Percentiles rank a stretch among this genome's conserved stretches.
Conservation (phyloP, 2,888 invertebrate genomes). For the Rotaria sp. region DNA sequence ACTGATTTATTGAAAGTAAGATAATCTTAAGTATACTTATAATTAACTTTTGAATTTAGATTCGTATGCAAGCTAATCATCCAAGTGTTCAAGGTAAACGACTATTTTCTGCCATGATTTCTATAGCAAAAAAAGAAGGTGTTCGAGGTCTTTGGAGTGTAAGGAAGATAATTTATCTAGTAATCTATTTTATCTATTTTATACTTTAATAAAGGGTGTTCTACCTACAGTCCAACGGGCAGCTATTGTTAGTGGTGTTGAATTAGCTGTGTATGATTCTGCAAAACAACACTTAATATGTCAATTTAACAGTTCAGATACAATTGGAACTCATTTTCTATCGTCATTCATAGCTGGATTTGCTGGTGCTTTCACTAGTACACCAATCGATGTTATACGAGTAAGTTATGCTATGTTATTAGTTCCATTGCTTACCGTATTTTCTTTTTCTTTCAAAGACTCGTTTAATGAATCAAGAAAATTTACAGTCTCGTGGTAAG, state of each 20-base stretch:
- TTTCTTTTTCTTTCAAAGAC: conserved; percentile 63
- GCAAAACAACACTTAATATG: conserved; percentile 68
- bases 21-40: not conserved
- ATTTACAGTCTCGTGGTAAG: conserved; percentile 52
- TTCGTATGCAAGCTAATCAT: conserved; percentile 73
- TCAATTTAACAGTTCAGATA: conserved; percentile 67
- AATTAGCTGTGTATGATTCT: conserved; percentile 84
- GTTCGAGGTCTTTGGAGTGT: conserved; percentile 77
- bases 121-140: conserved; percentile 77
- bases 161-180: conserved; percentile 45
- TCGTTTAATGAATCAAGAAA: conserved; percentile 82
- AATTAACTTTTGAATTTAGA: conserved; percentile 44
- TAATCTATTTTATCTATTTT: conserved; percentile 1
- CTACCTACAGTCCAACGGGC: conserved; percentile 85
- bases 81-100: conserved; percentile 52
- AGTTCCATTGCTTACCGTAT: not conserved
- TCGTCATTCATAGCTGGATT: conserved; percentile 76
- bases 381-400: conserved; percentile 83
- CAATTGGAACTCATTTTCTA: conserved; percentile 71
- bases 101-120: conserved; percentile 70
- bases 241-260: conserved; percentile 83
- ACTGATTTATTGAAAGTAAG: conserved; percentile 85
- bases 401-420: conserved; percentile 59
- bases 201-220: conserved; percentile 65
- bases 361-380: conserved; percentile 84